Evolutionary conservation across 2,113 vertebrate species (phyloP), one percentile per base, ranked within the genome.

Genomic region (Pelusios castaneus): DNA sequence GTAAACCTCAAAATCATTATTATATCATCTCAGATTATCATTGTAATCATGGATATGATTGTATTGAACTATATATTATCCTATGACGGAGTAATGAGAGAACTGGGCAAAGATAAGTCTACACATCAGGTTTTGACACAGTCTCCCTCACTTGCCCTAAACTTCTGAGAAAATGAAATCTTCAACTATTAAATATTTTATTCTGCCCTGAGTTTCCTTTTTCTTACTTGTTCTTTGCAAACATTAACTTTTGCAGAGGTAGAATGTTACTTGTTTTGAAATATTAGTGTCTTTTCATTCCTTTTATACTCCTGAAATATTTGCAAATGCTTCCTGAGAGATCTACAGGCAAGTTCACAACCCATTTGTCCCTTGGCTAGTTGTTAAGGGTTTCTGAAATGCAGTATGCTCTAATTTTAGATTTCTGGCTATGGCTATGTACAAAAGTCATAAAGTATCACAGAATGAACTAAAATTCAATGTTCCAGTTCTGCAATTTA

Each of bases 391-490:
- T 80, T 89, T 63, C 49, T 90, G 89, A 95, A 85, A 70, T 84
- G 19, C 79, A 83, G 34, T 45, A 86, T 31, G 41, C 89, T 95
- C 56, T 92, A 96, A 95, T 96, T 96, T 96, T 82, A 97, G 67
- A 13, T 88, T 85, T 90, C 82, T 31, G 54, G 45, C 8, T 94
- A 91, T 84, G 60, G 60, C 67, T 85, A 10, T 78, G 55, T 76
- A 54, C 60, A n/a, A 91, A 96, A 54, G 73, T 95, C 89, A 90
- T 52, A 41, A 93, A 96, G 6, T 90, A 92, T 49, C 89, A 91
- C 24, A 67, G 55, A 94, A 81, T 83, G 80, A 94, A 84, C 19
- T 88, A 82, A 95, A 95, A 97, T 95, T 80, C 94, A 49, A n/a
- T 85, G 34, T 88, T 54, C 83, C 24, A 27, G 10, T 91, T 93